Conservation (phyloP, 2,888 invertebrate genomes). For the Chymomyza amoena region DNA sequence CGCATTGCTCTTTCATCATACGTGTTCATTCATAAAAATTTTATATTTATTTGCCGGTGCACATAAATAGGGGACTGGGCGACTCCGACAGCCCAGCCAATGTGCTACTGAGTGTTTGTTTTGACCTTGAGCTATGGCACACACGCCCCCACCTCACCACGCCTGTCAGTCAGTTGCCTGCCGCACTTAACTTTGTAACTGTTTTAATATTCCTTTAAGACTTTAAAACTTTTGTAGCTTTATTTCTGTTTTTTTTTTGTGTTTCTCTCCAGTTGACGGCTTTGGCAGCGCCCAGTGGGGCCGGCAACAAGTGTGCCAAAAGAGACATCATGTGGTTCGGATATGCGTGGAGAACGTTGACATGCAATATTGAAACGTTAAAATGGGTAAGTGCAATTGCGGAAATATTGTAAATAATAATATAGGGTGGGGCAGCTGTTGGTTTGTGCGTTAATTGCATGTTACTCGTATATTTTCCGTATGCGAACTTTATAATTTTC, state of each 20-base stretch:
- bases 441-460: no score
- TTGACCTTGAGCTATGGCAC: conserved; percentile 61
- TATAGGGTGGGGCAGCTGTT: no score
- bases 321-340: no score
- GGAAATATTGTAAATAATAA: no score
- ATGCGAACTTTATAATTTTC: no score
- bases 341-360: no score
- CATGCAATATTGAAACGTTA: no score
- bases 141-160: conserved; percentile 13
- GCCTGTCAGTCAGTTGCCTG: conserved; percentile 16
- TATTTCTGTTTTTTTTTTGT: conserved; percentile 14
- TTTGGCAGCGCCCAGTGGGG: conserved; percentile 20
- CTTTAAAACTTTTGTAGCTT: conserved; percentile 24
- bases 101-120: conserved; percentile 21
- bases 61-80: conserved; percentile 19
- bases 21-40: conserved; percentile 73
- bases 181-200: conserved; percentile 25
- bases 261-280: conserved; percentile 42
- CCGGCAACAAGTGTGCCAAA: no score
- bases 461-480: no score
- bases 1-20: conserved; percentile 62
- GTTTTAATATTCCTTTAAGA: conserved; percentile 67
- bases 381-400: no score
- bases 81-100: background rate
- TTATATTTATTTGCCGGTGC: conserved; percentile 70